Evolutionary conservation across 37 sponge, comb jelly and placozoan species (phyloP).

Genomic region (Mnemiopsis leidyi): DNA sequence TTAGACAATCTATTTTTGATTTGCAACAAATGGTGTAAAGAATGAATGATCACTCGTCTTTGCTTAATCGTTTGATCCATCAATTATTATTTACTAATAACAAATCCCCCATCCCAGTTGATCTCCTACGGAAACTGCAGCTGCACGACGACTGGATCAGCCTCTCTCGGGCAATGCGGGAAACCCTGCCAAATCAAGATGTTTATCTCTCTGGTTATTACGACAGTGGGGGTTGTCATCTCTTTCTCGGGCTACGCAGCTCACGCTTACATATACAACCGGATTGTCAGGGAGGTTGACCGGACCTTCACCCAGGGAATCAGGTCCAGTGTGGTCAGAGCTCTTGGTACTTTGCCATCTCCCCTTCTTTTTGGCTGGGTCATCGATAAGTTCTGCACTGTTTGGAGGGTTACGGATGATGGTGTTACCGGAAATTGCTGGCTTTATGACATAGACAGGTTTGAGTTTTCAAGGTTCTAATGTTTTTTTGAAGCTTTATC

Average conservation of each 20-base stretch:
- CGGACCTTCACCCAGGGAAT: conserved; percentile 37
- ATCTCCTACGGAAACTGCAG: not conserved
- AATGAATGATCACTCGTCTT: too few relatives aligned
- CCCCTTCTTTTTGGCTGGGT: conserved; percentile 32
- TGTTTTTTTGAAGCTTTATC: too few relatives aligned
- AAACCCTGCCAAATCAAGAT: not conserved
- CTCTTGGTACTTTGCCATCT: conserved; percentile 50
- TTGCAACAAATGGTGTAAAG: too few relatives aligned
- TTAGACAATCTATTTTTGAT: too few relatives aligned
- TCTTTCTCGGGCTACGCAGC: conserved; percentile 31
- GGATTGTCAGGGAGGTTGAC: conserved; percentile 8
- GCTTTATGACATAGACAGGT: conserved; percentile 50
- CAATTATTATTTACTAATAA: too few relatives aligned
- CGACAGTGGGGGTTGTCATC: not conserved
- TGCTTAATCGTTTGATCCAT: too few relatives aligned
- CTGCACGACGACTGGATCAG: not conserved
- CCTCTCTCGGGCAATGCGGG: conserved; percentile 11
- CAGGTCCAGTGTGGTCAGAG: not conserved
- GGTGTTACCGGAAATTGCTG: conserved; percentile 11
- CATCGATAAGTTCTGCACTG: conserved; percentile 8
- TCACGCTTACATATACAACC: conserved; percentile 57
- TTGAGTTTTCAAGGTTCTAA: too few relatives aligned
- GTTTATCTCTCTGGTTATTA: not conserved
- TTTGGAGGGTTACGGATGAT: conserved; percentile 35
- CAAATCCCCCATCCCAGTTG: not conserved